Conservation (phyloP, 1,140 invertebrate genomes). For the Zeugodacus cucurbitae region DNA sequence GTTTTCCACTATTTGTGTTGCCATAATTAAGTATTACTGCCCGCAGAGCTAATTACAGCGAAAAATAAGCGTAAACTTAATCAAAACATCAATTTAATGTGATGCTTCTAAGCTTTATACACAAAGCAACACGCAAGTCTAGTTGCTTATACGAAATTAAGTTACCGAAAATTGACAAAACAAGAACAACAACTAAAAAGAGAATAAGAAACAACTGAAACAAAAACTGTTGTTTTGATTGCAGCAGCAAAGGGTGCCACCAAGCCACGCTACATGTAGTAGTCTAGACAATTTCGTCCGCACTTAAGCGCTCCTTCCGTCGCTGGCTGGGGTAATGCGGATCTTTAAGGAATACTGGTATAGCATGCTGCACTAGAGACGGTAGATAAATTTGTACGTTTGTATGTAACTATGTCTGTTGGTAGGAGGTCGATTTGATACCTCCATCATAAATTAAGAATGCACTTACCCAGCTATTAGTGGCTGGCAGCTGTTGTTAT, state of each 20-base stretch:
- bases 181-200: not conserved
- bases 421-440: not conserved
- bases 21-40: not conserved
- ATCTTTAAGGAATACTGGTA: not conserved
- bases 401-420: not conserved
- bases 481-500: slow-evolving; percentile 39
- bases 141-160: not conserved
- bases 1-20: not conserved
- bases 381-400: not conserved
- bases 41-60: slow-evolving; percentile 11
- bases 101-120: not conserved
- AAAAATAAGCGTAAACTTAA: slow-evolving; percentile 23
- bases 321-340: not conserved
- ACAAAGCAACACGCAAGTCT: not conserved
- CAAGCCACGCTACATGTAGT: not conserved
- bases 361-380: not conserved
- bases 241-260: not conserved
- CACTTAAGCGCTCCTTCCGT: not conserved
- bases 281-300: slow-evolving; percentile 1
- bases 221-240: not conserved
- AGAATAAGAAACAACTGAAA: not conserved
- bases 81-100: not conserved
- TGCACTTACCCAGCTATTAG: slow-evolving; percentile 34
- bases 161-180: not conserved
- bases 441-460: slow-evolving; percentile 27